Conservation (phyloP, 2,797 vertebrate species). For the Cyprinella venusta region DNA sequence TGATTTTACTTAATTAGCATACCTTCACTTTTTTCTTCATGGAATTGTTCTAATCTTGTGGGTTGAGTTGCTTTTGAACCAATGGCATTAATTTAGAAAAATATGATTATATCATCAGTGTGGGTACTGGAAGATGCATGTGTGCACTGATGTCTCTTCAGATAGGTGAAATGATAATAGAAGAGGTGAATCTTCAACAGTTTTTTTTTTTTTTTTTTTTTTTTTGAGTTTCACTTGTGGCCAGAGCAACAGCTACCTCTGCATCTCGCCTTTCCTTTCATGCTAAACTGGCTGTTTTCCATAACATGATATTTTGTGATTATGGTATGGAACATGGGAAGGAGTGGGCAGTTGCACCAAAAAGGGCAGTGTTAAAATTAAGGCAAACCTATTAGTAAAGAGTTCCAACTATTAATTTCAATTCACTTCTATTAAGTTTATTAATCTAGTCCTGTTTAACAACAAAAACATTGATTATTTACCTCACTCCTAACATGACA, state of each 20-base stretch:
- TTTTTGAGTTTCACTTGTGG: constrained; percentile 16
- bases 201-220: neutral
- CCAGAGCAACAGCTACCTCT: neutral
- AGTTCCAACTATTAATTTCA: neutral
- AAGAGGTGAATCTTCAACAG: neutral
- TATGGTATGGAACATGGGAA: constrained; percentile 23
- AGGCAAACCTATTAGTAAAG: neutral
- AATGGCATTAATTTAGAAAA: neutral
- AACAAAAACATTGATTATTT: neutral
- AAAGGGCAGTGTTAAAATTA: neutral
- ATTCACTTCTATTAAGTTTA: neutral
- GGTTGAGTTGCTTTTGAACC: neutral
- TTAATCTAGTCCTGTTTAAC: neutral
- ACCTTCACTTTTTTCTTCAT: constrained; percentile 13
- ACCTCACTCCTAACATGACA: neutral
- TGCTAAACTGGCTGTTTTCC: constrained; percentile 27
- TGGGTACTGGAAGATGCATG: neutral
- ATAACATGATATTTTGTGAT: constrained; percentile 25
- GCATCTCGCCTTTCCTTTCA: neutral
- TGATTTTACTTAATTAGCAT: neutral
- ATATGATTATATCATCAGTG: constrained; percentile 7
- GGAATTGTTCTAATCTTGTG: neutral
- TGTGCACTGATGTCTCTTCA: neutral
- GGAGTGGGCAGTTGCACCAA: constrained; percentile 17
- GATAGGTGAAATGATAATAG: neutral